Conservation (phyloP, 2,113 vertebrate species). For the Zootoca vivipara region DNA sequence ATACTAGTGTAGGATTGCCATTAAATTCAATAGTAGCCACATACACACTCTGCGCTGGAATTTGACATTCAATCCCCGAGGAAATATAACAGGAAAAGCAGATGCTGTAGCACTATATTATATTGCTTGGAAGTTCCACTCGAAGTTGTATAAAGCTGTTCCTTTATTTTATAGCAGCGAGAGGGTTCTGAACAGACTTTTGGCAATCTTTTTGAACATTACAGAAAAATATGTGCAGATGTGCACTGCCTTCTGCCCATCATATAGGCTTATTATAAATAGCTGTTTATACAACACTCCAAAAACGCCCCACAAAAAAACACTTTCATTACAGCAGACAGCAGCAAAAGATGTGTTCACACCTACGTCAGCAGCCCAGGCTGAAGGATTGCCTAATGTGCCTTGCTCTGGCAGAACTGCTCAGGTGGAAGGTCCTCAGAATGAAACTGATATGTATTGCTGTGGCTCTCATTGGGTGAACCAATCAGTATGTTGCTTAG, state of each 20-base stretch:
- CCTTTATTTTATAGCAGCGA: slow-evolving; percentile 11
- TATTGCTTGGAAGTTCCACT: neutral
- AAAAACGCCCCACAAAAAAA: neutral
- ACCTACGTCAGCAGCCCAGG: neutral
- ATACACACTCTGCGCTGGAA: neutral
- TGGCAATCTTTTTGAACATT: slow-evolving; percentile 15
- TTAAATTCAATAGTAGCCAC: neutral
- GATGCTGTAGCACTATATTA: neutral
- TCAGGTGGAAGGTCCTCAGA: neutral
- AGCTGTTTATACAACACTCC: neutral
- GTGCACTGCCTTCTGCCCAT: neutral
- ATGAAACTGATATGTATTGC: neutral
- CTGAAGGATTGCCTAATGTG: neutral
- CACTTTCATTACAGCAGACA: neutral
- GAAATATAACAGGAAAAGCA: slow-evolving; percentile 16
- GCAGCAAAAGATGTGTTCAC: neutral
- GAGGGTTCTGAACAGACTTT: slow-evolving; percentile 7
- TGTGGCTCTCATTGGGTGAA: too few relatives aligned
- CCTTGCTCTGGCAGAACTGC: neutral
- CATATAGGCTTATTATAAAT: slow-evolving; percentile 12
- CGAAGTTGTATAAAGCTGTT: slow-evolving; percentile 18
- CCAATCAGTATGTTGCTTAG: too few relatives aligned
- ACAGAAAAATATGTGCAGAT: neutral
- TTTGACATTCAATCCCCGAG: neutral
- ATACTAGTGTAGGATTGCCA: neutral